phyloP scores from a whole-genome alignment of 2,888 invertebrate genomes.

The Himalopsyche anomala region DNA sequence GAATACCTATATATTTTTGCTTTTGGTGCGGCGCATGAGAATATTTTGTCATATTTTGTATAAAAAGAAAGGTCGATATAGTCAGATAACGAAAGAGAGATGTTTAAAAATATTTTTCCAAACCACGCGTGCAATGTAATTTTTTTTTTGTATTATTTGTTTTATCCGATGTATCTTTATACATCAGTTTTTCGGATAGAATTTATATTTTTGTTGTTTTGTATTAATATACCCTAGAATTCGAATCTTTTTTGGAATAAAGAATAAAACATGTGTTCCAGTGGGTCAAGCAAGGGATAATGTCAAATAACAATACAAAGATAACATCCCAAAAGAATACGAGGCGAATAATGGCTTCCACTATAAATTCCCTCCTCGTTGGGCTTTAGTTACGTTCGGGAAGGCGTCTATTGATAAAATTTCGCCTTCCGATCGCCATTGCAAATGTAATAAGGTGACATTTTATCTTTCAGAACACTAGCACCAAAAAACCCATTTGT shows the following conservation, averaged over 20 bases:
- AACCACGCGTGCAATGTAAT: no score
- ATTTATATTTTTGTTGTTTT: neutral
- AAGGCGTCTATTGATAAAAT: constrained; percentile 16
- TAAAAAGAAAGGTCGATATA: no score
- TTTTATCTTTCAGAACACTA: neutral
- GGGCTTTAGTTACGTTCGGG: neutral
- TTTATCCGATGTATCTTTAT: no score
- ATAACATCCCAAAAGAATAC: constrained; percentile 26
- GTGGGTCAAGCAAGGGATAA: constrained; percentile 14
- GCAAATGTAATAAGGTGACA: constrained; percentile 30
- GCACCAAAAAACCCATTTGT: neutral
- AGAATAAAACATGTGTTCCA: neutral
- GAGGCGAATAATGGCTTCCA: constrained; percentile 9
- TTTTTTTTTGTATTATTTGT: no score
- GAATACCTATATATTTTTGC: no score
- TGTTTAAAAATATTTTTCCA: no score
- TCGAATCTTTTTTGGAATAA: neutral
- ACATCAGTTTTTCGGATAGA: no score
- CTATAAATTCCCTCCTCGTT: constrained; percentile 23
- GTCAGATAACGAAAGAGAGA: no score
- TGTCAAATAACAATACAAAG: constrained; percentile 31
- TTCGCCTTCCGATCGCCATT: neutral
- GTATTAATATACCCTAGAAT: neutral
- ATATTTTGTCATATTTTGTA: no score
- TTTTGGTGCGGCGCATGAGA: no score